phyloP scores from a whole-genome alignment of 2,888 invertebrate genomes.

The Tinea pellionella region DNA sequence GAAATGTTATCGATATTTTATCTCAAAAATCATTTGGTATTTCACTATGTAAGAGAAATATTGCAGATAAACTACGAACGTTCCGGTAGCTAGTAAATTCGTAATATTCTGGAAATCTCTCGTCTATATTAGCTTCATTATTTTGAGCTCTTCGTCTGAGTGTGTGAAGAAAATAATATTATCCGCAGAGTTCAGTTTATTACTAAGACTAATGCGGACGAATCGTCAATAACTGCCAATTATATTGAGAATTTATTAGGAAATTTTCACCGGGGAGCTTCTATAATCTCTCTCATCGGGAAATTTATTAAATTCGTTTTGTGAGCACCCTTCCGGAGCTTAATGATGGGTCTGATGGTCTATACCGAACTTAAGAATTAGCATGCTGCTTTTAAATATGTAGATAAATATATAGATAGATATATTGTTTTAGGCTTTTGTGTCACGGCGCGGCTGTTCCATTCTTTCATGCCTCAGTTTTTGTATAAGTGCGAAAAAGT shows the following conservation, averaged over 20 bases:
- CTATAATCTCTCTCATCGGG: constrained; percentile 18
- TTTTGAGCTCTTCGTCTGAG: neutral
- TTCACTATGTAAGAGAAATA: too few relatives aligned
- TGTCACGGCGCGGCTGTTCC: too few relatives aligned
- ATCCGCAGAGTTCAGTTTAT: neutral
- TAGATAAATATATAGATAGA: too few relatives aligned
- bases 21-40: too few relatives aligned
- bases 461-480: too few relatives aligned
- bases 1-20: too few relatives aligned
- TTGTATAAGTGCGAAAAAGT: too few relatives aligned
- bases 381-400: too few relatives aligned
- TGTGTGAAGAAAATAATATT: neutral
- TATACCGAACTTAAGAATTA: neutral
- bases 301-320: constrained; percentile 35
- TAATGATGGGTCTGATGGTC: constrained; percentile 29
- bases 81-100: too few relatives aligned
- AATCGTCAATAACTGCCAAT: constrained; percentile 27
- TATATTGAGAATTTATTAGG: constrained; percentile 28
- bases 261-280: constrained; percentile 23
- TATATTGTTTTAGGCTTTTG: too few relatives aligned
- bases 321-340: constrained; percentile 29
- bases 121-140: neutral
- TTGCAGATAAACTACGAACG: too few relatives aligned
- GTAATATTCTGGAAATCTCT: neutral
- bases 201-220: constrained; percentile 16